phyloP scores from a whole-genome alignment of 2,888 invertebrate genomes.

The Nemotelus pantherinus region DNA sequence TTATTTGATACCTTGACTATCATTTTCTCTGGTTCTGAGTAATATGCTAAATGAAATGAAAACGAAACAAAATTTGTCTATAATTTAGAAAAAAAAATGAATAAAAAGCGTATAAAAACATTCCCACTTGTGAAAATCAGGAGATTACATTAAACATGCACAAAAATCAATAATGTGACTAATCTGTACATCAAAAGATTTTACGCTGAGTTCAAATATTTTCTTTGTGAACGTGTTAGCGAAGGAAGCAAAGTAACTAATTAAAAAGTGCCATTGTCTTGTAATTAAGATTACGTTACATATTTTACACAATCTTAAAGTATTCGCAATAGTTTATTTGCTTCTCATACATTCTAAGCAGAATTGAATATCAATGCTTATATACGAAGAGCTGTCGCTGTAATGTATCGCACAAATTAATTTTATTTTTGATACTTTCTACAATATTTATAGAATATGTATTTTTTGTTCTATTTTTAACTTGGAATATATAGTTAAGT shows the following conservation, averaged over 20 bases:
- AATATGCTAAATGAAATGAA: constrained; percentile 35
- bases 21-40: constrained; percentile 7
- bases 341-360: neutral
- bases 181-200: too few species aligned
- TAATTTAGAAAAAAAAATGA: constrained; percentile 5
- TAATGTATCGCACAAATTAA: constrained; percentile 28
- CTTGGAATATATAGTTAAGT: neutral
- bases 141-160: neutral
- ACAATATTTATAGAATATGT: constrained; percentile 15
- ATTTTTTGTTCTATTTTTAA: constrained; percentile 1
- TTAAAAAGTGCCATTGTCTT: constrained; percentile 36
- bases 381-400: constrained; percentile 20
- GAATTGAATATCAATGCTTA: neutral
- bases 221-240: too few species aligned
- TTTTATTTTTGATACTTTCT: neutral
- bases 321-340: neutral
- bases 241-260: too few species aligned
- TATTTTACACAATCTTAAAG: constrained; percentile 25
- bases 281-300: neutral
- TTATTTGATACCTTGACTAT: neutral
- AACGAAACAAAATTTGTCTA: constrained; percentile 32
- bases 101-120: constrained; percentile 33
- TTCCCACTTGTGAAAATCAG: constrained; percentile 30
- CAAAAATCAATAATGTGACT: neutral
- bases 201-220: too few species aligned